These are phyloP conservation scores for Etheostoma spectabile DNA, from an alignment of 2,113 vertebrate genomes.

Conservation along the genomic window DNA sequence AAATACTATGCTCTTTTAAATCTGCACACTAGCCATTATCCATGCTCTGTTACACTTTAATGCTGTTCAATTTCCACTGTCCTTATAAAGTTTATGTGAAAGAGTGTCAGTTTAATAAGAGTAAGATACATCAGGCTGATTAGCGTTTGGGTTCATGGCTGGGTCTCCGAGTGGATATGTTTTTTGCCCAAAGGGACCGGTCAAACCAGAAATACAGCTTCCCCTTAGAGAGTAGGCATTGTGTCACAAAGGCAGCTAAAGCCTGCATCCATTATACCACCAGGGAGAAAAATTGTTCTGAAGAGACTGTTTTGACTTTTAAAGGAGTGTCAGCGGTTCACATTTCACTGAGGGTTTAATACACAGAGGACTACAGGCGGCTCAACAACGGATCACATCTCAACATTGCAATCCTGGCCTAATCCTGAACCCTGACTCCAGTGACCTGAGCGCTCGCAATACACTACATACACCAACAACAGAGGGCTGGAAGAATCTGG, in stretches of 20 bases:
- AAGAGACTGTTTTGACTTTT: constrained; percentile 72
- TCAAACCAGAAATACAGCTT: constrained; percentile 69
- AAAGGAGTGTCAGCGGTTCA: constrained; percentile 57
- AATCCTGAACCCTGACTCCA: constrained; percentile 58
- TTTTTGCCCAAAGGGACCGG: constrained; percentile 50
- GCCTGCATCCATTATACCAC: constrained; percentile 49
- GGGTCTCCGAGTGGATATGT: constrained; percentile 52
- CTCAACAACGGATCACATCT: constrained; percentile 58
- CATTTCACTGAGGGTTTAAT: constrained; percentile 65
- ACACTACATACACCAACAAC: constrained; percentile 2
- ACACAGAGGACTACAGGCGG: constrained; percentile 41
- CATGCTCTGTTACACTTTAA: constrained; percentile 70
- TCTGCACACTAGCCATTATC: constrained; percentile 62
- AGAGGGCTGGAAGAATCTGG: constrained; percentile 48
- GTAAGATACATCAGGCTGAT: constrained; percentile 56
- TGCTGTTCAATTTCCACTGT: constrained; percentile 61
- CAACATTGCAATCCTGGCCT: constrained; percentile 34
- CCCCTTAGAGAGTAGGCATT: constrained; percentile 38
- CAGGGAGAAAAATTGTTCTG: constrained; percentile 51
- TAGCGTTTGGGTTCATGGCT: constrained; percentile 64
- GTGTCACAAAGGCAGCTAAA: constrained; percentile 45
- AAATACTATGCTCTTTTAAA: constrained; percentile 48
- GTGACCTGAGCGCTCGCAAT: constrained; percentile 48
- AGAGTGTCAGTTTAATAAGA: constrained; percentile 60
- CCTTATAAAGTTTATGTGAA: constrained; percentile 73